Evolutionary conservation across 2,888 invertebrate species (phyloP).

Genomic region (Laothoe populi): DNA sequence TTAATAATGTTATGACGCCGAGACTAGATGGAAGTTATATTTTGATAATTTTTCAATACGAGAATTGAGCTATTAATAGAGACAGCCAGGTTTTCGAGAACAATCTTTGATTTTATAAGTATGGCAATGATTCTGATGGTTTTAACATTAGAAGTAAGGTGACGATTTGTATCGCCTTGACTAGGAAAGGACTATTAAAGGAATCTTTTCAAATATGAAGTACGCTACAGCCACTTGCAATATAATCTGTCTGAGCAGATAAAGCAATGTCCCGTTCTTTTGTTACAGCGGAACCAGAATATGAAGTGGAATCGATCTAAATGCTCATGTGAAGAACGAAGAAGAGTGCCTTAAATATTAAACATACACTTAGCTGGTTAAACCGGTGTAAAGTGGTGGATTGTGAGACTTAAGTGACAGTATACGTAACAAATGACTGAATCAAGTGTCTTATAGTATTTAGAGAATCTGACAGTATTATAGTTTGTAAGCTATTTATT

Average conservation of each 20-base stretch:
- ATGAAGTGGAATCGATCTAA: conserved; percentile 81
- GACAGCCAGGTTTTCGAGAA: too few species aligned
- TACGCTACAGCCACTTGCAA: background rate
- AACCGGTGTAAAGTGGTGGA: conserved; percentile 9
- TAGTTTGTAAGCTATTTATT: conserved; percentile 66
- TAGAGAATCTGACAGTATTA: conserved; percentile 74
- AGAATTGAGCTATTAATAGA: too few species aligned
- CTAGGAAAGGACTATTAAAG: too few species aligned
- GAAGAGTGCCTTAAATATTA: conserved; percentile 37
- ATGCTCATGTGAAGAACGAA: conserved; percentile 66
- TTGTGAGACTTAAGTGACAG: conserved; percentile 34
- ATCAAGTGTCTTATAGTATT: conserved; percentile 45
- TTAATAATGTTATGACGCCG: too few species aligned
- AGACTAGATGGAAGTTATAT: too few species aligned
- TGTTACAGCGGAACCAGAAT: conserved; percentile 77
- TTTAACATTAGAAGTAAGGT: too few species aligned
- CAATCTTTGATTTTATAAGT: too few species aligned
- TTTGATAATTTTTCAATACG: too few species aligned
- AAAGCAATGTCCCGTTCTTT: conserved; percentile 42
- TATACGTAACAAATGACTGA: conserved; percentile 43
- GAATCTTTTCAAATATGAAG: background rate
- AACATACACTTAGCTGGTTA: conserved; percentile 28
- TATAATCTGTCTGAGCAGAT: background rate
- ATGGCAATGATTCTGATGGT: too few species aligned
- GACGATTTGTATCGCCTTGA: too few species aligned